Percentiles rank a stretch among this genome's conserved stretches.
These are phyloP conservation scores for Pavo muticus DNA, from an alignment of 2,113 vertebrate genomes.

Conservation along the genomic window DNA sequence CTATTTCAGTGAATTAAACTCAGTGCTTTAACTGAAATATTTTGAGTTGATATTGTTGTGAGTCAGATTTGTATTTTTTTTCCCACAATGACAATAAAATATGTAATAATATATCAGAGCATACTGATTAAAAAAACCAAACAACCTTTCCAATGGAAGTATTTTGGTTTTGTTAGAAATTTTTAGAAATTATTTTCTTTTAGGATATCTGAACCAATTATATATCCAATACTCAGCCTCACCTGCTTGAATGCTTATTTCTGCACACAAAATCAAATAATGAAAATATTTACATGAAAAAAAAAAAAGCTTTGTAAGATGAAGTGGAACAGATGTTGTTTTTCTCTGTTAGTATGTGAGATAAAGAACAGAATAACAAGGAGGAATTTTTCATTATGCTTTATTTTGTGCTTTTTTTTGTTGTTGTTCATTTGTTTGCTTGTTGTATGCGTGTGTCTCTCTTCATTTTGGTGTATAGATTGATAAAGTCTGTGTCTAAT, in stretches of 20 bases:
- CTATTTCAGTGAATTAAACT: neutral
- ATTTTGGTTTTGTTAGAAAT: neutral
- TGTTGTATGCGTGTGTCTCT: neutral
- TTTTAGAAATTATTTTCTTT: neutral
- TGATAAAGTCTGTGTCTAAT: neutral
- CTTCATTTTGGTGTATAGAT: neutral
- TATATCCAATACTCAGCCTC: neutral
- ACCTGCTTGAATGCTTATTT: neutral
- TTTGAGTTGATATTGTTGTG: neutral
- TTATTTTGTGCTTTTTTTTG: neutral
- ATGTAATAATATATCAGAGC: neutral
- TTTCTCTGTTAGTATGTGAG: neutral
- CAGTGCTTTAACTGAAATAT: neutral
- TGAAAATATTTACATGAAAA: neutral
- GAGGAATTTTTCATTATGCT: no score
- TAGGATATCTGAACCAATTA: neutral
- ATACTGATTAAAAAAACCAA: neutral
- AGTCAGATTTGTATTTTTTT: neutral
- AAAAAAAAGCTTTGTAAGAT: neutral
- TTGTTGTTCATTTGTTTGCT: no score
- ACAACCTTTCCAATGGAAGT: neutral
- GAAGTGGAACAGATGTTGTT: neutral
- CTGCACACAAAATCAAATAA: neutral
- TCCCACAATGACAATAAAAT: neutral
- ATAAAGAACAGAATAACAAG: neutral